Conservation (phyloP, 30 jellyfish, hydroid and myxozoan species). For the Cassiopea xamachana region DNA sequence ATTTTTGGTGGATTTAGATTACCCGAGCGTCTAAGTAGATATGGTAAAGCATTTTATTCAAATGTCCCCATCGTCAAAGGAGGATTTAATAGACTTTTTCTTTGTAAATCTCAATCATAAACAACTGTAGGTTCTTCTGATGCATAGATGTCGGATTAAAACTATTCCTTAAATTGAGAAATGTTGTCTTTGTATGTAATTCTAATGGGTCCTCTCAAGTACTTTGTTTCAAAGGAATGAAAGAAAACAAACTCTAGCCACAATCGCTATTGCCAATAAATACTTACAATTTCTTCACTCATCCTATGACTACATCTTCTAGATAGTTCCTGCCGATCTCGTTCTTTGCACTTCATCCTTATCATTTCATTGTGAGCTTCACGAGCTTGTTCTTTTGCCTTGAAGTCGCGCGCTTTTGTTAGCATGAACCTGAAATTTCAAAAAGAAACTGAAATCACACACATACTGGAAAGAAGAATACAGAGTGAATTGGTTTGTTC, state of each 20-base stretch:
- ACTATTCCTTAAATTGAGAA: no score
- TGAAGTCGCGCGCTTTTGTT: slow-evolving; percentile 48
- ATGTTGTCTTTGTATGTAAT: no score
- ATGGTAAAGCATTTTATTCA: no score
- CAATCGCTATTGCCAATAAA: not conserved
- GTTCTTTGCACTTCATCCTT: slow-evolving; percentile 18
- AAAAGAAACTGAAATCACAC: not conserved
- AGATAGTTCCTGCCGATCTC: slow-evolving; percentile 56
- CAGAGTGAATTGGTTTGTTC: not conserved
- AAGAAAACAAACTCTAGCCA: not conserved
- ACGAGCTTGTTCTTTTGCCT: slow-evolving; percentile 47
- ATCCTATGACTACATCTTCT: slow-evolving; percentile 8
- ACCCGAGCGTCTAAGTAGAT: no score
- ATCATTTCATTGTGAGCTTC: slow-evolving; percentile 22
- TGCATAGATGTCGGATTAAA: no score
- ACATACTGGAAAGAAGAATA: not conserved
- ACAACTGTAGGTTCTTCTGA: no score
- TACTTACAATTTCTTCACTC: slow-evolving; percentile 14
- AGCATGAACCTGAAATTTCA: slow-evolving; percentile 60
- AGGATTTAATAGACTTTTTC: no score
- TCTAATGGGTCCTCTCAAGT: no score
- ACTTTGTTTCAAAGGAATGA: not conserved
- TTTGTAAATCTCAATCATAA: no score
- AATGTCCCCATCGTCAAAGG: no score
- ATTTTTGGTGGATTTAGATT: no score